A percentile compares a stretch with the other conserved stretches of the same genome.
Conservation (phyloP, 2,797 vertebrate genomes). For the Channa striata region DNA sequence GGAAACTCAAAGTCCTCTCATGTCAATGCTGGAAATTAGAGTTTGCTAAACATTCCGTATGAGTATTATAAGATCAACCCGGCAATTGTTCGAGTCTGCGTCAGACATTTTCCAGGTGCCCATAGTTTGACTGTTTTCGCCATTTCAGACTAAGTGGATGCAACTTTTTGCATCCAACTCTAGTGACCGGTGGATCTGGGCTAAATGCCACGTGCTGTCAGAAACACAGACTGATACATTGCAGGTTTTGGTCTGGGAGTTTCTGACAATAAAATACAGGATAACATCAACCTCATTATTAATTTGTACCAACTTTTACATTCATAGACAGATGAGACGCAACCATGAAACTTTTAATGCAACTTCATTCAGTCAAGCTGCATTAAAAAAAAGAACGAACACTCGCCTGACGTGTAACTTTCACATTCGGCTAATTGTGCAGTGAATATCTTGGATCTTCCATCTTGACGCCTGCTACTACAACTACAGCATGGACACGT, state of each 20-base stretch:
- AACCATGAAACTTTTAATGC: neutral
- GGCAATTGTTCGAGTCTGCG: too few species aligned
- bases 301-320: neutral
- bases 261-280: neutral
- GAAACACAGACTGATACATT: too few species aligned
- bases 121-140: too few species aligned
- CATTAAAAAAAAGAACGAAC: neutral
- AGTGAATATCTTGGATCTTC: neutral
- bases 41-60: too few species aligned
- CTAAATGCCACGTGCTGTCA: too few species aligned
- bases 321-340: neutral
- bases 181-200: too few species aligned
- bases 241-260: neutral
- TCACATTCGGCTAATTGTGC: neutral
- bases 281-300: neutral
- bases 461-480: slow-evolving; percentile 2
- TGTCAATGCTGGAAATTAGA: too few species aligned
- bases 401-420: neutral
- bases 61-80: too few species aligned
- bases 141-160: too few species aligned
- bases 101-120: too few species aligned
- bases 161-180: too few species aligned
- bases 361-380: neutral
- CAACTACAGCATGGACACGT: slow-evolving; percentile 30
- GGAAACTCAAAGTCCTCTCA: slow-evolving; percentile 23